Percentiles rank a stretch among this genome's conserved stretches.
Evolutionary conservation across 2,888 invertebrate species (phyloP).

Genomic region (Tinea trinotella): DNA sequence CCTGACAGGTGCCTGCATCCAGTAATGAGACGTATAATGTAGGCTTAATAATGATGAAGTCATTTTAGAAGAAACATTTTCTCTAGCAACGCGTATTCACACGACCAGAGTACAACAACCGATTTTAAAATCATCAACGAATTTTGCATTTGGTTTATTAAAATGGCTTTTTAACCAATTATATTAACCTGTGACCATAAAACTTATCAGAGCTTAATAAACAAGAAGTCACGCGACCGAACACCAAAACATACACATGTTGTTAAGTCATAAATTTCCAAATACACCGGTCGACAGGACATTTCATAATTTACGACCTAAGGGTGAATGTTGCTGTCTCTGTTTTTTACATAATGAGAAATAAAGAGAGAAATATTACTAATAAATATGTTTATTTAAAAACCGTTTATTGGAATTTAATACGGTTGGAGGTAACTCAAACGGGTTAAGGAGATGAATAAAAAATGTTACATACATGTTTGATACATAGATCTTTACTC

Average conservation of each 20-base stretch:
- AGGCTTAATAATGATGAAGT: too few relatives aligned
- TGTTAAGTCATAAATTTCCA: slow-evolving; percentile 37
- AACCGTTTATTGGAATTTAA: slow-evolving; percentile 62
- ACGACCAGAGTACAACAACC: too few relatives aligned
- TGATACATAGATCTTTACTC: not conserved
- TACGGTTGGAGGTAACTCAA: slow-evolving; percentile 34
- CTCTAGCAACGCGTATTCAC: too few relatives aligned
- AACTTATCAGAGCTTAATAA: slow-evolving; percentile 69
- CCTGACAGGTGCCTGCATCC: too few relatives aligned
- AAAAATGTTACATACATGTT: not conserved
- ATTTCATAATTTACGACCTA: slow-evolving; percentile 53
- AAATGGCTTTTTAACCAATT: not conserved
- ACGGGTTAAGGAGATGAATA: slow-evolving; percentile 22
- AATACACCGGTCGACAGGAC: slow-evolving; percentile 27
- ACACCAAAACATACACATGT: slow-evolving; percentile 43
- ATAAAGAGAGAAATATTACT: slow-evolving; percentile 29
- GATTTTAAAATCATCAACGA: too few relatives aligned
- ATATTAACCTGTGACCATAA: slow-evolving; percentile 28
- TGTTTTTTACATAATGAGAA: slow-evolving; percentile 26
- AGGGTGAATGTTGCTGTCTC: slow-evolving; percentile 42
- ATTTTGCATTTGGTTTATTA: too few relatives aligned
- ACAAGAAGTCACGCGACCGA: slow-evolving; percentile 52
- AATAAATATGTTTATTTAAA: slow-evolving; percentile 45
- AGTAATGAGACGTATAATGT: too few relatives aligned
- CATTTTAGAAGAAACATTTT: too few relatives aligned